Conservation (phyloP, 2,113 vertebrate genomes). For the Gracilinanus agilis region DNA sequence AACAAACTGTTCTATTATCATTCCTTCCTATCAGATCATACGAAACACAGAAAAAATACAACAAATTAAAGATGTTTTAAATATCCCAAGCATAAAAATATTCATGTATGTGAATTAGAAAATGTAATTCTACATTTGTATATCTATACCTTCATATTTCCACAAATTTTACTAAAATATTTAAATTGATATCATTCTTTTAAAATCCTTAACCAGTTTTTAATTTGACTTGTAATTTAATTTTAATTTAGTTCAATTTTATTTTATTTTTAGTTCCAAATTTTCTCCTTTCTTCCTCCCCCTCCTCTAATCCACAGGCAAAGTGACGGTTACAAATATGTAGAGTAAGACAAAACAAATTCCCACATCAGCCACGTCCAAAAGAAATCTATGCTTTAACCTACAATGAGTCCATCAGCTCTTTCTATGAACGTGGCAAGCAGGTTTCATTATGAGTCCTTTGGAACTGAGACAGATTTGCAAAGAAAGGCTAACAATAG, state of each 20-base stretch:
- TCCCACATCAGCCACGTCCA: background rate
- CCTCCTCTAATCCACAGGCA: background rate
- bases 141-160: conserved; percentile 17
- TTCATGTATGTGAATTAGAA: conserved; percentile 37
- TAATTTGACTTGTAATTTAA: background rate
- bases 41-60: conserved; percentile 42
- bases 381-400: background rate
- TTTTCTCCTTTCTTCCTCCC: background rate
- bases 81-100: background rate
- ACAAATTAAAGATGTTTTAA: conserved; percentile 29
- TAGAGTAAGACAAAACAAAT: background rate
- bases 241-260: background rate
- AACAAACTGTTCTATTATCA: conserved; percentile 35
- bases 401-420: background rate
- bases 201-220: background rate
- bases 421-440: background rate
- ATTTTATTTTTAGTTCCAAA: background rate
- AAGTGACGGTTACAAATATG: background rate
- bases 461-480: background rate
- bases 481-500: background rate
- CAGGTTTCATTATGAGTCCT: background rate
- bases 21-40: conserved; percentile 10
- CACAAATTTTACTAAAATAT: conserved; percentile 54
- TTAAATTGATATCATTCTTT: background rate
- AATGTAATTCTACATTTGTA: conserved; percentile 8